Evolutionary conservation across 2,113 vertebrate genomes (phyloP).

Genomic region (Gopherus flavomarginatus): DNA sequence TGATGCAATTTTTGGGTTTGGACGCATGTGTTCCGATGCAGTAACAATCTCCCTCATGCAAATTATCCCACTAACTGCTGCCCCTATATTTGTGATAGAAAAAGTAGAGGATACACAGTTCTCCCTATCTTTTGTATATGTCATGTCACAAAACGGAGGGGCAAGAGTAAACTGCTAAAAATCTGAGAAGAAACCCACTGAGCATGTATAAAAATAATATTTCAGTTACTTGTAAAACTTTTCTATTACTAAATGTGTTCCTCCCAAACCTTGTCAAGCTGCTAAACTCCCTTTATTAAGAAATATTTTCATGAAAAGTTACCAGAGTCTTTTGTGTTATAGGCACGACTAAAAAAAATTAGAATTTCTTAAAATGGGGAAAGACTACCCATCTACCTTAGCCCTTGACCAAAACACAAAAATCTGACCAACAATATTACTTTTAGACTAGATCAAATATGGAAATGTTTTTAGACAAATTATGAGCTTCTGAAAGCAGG

Average conservation of each 20-base stretch:
- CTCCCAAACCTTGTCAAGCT: background rate
- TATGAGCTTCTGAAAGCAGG: background rate
- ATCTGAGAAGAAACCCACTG: accelerated
- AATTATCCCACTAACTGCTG: background rate
- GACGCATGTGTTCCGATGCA: accelerated
- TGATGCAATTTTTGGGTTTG: background rate
- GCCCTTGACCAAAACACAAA: too few relatives aligned
- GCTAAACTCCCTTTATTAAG: background rate
- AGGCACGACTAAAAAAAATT: background rate
- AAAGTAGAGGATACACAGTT: background rate
- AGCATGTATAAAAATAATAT: background rate
- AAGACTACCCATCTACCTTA: background rate
- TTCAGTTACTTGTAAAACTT: background rate
- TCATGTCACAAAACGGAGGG: background rate
- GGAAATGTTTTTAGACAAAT: background rate
- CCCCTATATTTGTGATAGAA: accelerated
- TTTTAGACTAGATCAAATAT: background rate
- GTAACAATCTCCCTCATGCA: background rate
- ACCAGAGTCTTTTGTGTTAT: background rate
- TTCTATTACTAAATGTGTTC: background rate
- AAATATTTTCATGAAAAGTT: background rate
- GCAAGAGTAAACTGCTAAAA: background rate
- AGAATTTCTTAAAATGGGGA: background rate
- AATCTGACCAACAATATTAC: background rate
- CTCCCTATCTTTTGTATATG: background rate